Evolutionary conservation across 2,888 invertebrate genomes (phyloP).

Genomic region (Andrena marginata): DNA sequence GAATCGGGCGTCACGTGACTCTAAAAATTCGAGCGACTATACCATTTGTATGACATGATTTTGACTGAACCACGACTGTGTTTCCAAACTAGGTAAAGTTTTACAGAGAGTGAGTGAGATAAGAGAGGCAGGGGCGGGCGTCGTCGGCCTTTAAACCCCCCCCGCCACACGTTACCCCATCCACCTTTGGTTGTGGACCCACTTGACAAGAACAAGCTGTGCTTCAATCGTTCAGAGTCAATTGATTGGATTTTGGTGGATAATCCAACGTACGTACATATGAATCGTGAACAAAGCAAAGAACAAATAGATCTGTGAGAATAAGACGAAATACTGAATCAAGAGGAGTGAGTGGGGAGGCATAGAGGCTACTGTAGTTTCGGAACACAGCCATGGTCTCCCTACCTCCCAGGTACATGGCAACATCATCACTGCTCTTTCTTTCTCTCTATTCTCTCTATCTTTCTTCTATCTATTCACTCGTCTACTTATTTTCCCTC

Average conservation of each 20-base stretch:
- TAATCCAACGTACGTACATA: conserved; percentile 80
- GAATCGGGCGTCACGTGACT: conserved; percentile 73
- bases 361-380: conserved; percentile 86
- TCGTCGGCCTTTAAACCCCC: conserved; percentile 75
- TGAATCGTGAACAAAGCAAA: conserved; percentile 76
- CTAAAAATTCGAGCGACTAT: conserved; percentile 71
- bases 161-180: conserved; percentile 75
- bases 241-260: conserved; percentile 81
- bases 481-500: conserved; percentile 38
- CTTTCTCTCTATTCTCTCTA: conserved; percentile 67
- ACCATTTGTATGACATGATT: conserved; percentile 71
- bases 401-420: conserved; percentile 88
- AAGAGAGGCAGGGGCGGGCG: conserved; percentile 75
- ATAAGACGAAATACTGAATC: conserved; percentile 75
- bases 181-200: conserved; percentile 80
- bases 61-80: conserved; percentile 84
- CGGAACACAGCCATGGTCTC: conserved; percentile 89
- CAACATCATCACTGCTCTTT: conserved; percentile 83
- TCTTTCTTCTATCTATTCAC: conserved; percentile 59
- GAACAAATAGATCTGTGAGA: conserved; percentile 75
- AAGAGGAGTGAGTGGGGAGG: conserved; percentile 81
- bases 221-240: conserved; percentile 78
- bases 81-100: conserved; percentile 85
- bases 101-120: conserved; percentile 82
- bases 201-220: conserved; percentile 78